Evolutionary conservation across 2,797 vertebrate genomes (phyloP).

Genomic region (Urocyon cinereoargenteus): DNA sequence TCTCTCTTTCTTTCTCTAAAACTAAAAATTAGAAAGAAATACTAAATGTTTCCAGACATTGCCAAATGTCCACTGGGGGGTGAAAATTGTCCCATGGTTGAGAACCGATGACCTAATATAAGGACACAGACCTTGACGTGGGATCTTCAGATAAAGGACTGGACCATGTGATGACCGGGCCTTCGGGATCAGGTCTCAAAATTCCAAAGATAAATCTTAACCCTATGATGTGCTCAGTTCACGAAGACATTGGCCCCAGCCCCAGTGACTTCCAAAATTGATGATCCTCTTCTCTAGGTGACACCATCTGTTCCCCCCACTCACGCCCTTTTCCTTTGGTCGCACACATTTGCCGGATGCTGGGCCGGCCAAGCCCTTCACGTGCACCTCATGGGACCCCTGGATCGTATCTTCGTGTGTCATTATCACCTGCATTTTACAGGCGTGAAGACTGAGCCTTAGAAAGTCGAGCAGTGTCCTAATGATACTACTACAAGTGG

Average conservation of each 20-base stretch:
- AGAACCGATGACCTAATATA: neutral
- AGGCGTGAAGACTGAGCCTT: neutral
- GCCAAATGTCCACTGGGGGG: neutral
- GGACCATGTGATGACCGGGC: neutral
- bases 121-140: neutral
- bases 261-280: neutral
- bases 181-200: neutral
- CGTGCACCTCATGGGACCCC: rapidly evolving
- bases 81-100: neutral
- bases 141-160: neutral
- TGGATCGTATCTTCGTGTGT: neutral
- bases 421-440: rapidly evolving
- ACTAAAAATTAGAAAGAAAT: neutral
- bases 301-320: rapidly evolving
- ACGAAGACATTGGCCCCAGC: neutral
- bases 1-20: neutral
- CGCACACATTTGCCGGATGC: neutral
- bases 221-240: no score
- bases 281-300: neutral
- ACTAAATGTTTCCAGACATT: neutral
- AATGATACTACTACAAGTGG: neutral
- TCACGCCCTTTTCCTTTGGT: neutral
- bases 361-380: no score
- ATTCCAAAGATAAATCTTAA: neutral
- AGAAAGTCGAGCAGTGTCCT: neutral